Conservation (phyloP, 2,113 vertebrate species). For the Chionodraco myersi region DNA sequence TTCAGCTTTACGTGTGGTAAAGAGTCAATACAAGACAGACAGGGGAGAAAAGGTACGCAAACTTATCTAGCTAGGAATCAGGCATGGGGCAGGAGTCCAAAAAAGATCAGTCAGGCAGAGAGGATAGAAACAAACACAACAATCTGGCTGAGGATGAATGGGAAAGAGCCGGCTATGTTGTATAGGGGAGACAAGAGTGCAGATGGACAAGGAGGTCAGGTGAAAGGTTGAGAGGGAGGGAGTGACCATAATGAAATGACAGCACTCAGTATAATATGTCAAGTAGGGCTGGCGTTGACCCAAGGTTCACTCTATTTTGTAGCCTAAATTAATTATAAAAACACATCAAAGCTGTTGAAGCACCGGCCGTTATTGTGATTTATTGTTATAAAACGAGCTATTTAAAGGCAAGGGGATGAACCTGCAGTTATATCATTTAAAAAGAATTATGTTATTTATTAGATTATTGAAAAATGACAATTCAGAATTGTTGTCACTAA, state of each 20-base stretch:
- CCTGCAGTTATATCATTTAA: no score
- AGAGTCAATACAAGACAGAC: background rate
- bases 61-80: background rate
- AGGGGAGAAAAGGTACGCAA: background rate
- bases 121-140: background rate
- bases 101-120: background rate
- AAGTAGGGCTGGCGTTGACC: no score
- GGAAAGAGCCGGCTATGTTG: background rate
- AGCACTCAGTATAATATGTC: background rate
- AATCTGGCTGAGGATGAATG: background rate
- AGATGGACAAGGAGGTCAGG: background rate
- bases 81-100: background rate
- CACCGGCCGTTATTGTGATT: no score
- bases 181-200: background rate
- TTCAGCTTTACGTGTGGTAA: background rate
- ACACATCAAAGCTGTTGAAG: no score
- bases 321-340: no score
- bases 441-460: no score
- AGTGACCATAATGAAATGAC: background rate
- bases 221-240: background rate
- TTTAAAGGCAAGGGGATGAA: no score
- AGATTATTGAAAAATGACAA: no score
- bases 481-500: no score
- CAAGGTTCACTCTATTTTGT: no score
- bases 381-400: no score